Evolutionary conservation across 2,113 vertebrate species (phyloP), one percentile per base, ranked within the genome.

Genomic region (Ptyas mucosa): DNA sequence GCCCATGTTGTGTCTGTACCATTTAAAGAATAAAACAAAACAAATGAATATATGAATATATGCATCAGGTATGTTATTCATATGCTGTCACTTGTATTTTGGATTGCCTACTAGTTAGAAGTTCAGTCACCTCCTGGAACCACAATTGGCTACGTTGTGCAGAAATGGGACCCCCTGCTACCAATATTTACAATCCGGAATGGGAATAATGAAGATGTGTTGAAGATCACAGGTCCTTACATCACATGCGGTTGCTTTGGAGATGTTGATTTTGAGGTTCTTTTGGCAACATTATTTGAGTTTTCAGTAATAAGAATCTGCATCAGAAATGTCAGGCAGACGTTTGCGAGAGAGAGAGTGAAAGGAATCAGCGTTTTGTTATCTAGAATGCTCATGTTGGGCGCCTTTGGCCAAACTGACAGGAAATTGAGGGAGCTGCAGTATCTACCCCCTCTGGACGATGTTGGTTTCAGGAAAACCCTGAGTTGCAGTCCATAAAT

Each of bases 241-340:
- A 90, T 95, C 92, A 97, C 97, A 26, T 98, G 97, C 94, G 97
- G 98, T 89, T 98, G 98, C 95, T 98, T 98, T 93, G 97, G 97
- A 0, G 97, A 98, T 93, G 97, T 98, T 96, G 97, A 98, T 52
- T 98, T 98, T 93, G 97, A 98, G 98, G 98, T 98, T 98, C 5
- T 96, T 94, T 91, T 94, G 3, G 7, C 29, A 91, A 34, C 51
- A 92, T 88, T 93, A 9, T 64, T 49, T 81, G n/a, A 92, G 0
- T 54, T 58, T 90, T 92, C 64, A 94, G 0, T 85, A 85, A 94
- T 93, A 88, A 24, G 23, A 89, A 93, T 14, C 90, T 94, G 90
- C 51, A 93, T 43, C 64, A 87, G 43, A 91, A 89, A 91, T 93
- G 24, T 89, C 5, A 88, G 39, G 64, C 51, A 90, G 90, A 91